These are phyloP conservation scores for Sebastes iracundus DNA, from an alignment of 2,797 vertebrate species.

Conservation along the genomic window DNA sequence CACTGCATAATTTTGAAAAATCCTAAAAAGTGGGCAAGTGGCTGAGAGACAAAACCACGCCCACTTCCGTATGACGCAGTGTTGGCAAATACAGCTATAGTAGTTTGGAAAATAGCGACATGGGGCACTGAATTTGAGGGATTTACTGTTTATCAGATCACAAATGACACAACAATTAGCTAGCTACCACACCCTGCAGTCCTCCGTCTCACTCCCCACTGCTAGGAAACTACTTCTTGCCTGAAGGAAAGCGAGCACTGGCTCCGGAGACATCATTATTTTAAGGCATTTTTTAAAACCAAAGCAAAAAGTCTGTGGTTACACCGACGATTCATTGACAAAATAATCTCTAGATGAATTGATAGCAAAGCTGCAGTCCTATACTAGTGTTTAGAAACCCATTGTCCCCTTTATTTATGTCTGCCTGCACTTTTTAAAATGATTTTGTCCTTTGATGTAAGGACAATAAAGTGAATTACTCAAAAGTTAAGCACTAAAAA, in stretches of 20 bases:
- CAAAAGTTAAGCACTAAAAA: neutral
- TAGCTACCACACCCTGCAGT: neutral
- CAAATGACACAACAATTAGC: neutral
- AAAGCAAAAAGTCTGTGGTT: too few relatives aligned
- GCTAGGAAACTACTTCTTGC: neutral
- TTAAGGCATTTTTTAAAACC: too few relatives aligned
- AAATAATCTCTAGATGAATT: accelerated
- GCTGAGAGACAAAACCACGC: too few relatives aligned
- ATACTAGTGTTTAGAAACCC: neutral
- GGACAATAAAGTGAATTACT: neutral
- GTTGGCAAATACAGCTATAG: neutral
- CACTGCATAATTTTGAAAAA: too few relatives aligned
- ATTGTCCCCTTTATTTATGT: neutral
- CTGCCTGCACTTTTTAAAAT: neutral
- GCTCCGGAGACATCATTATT: too few relatives aligned
- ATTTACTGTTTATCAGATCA: neutral
- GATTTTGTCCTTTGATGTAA: neutral
- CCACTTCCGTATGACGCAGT: too few relatives aligned
- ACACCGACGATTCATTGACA: too few relatives aligned
- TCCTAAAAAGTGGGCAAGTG: too few relatives aligned
- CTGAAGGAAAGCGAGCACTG: too few relatives aligned
- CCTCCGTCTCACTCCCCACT: neutral
- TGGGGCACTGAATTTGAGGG: neutral
- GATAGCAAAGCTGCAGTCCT: neutral
- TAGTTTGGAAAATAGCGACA: neutral